Evolutionary conservation across 2,888 invertebrate genomes (phyloP).

Genomic region (Lasioglossum malachurum): DNA sequence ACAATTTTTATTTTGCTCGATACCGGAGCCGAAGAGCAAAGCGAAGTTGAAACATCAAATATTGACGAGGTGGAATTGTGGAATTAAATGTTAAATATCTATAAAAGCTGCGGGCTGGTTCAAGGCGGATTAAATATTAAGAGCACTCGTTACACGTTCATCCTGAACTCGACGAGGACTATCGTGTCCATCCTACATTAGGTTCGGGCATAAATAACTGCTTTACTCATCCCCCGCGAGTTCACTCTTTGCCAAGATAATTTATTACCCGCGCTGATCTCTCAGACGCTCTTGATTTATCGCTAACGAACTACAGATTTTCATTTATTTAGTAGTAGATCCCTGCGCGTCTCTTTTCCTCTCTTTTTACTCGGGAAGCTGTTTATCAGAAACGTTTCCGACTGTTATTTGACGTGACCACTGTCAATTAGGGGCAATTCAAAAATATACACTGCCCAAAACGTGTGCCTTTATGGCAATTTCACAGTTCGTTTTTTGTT

Average conservation of each 20-base stretch:
- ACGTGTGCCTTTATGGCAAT: too few species aligned
- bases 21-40: not conserved
- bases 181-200: not conserved
- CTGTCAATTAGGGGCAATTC: too few species aligned
- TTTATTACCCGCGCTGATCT: not conserved
- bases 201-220: not conserved
- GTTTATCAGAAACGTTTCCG: not conserved
- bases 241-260: not conserved
- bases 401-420: not conserved
- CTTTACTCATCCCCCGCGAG: not conserved
- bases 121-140: not conserved
- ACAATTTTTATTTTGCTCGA: too few species aligned
- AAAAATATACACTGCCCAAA: too few species aligned
- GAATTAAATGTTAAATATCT: not conserved
- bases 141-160: conserved; percentile 2
- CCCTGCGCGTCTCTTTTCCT: not conserved
- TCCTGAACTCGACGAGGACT: not conserved
- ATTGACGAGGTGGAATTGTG: not conserved
- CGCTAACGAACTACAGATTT: not conserved
- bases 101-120: not conserved
- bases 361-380: not conserved
- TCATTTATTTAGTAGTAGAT: not conserved
- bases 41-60: not conserved
- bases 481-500: too few species aligned
- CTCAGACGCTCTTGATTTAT: not conserved